Conservation (phyloP, 2,113 vertebrate species). For the Athene noctua region DNA sequence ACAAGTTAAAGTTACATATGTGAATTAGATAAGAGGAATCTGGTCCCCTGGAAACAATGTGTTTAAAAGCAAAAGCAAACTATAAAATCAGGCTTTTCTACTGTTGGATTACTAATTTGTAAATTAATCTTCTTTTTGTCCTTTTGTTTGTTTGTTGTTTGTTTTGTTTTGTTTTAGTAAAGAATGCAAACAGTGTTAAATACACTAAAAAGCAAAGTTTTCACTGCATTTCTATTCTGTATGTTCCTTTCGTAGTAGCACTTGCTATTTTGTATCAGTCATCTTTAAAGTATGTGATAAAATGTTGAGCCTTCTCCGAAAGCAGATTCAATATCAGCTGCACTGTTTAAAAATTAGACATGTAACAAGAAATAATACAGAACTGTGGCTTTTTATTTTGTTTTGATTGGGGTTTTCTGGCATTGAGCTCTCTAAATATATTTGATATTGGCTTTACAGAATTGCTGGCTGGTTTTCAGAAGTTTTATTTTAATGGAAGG, state of each 20-base stretch:
- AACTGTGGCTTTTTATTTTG: background rate
- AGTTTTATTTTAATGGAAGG: conserved; percentile 46
- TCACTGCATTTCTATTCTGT: background rate
- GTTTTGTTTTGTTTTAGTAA: background rate
- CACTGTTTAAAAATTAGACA: background rate
- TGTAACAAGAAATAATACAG: background rate
- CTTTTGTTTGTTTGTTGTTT: background rate
- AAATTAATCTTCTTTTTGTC: background rate
- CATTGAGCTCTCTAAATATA: background rate
- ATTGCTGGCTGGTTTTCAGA: conserved; percentile 35
- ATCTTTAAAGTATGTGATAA: background rate
- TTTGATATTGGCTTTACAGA: conserved; percentile 3
- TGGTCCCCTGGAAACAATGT: background rate
- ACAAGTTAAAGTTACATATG: accelerated
- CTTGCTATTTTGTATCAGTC: background rate
- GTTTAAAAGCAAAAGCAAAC: background rate
- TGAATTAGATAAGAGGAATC: background rate
- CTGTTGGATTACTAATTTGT: background rate
- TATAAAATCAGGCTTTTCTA: background rate
- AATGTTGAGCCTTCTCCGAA: background rate
- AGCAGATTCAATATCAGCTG: background rate
- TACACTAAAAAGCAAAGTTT: background rate
- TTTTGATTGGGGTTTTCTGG: background rate
- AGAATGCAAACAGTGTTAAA: background rate
- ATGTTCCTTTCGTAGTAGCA: background rate